Conservation (phyloP, 2,113 vertebrate genomes). For the Acrocephalus kingi region DNA sequence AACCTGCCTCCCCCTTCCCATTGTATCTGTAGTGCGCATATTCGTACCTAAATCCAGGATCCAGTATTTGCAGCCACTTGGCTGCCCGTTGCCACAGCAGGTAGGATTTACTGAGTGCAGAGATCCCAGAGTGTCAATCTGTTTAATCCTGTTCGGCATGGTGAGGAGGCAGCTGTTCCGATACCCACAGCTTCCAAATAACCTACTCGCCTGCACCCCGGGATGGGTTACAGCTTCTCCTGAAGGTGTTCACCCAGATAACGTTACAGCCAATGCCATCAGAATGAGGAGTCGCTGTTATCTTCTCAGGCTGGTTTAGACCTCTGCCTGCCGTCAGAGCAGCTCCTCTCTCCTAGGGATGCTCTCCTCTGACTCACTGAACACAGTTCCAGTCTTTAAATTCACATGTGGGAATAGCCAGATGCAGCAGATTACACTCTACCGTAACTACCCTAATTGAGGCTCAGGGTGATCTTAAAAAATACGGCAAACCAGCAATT, state of each 20-base stretch:
- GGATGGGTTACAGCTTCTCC: neutral
- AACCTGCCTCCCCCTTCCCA: neutral
- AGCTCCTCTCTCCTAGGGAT: slow-evolving; percentile 49
- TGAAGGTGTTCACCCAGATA: neutral
- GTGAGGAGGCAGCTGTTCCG: neutral
- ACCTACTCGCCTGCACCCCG: neutral
- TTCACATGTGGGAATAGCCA: slow-evolving; percentile 84
- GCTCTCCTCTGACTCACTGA: slow-evolving; percentile 67
- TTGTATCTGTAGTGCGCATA: neutral
- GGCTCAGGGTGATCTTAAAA: slow-evolving; percentile 76
- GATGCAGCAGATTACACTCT: slow-evolving; percentile 76
- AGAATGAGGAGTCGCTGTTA: neutral
- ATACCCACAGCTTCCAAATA: neutral
- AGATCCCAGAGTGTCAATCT: slow-evolving; percentile 77
- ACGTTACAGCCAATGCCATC: neutral
- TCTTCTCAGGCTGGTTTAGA: neutral
- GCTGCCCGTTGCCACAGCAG: slow-evolving; percentile 69
- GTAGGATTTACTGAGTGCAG: slow-evolving; percentile 79
- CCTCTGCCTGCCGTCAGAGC: slow-evolving; percentile 42
- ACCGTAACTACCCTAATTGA: slow-evolving; percentile 87
- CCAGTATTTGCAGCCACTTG: slow-evolving; percentile 92
- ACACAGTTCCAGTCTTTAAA: slow-evolving; percentile 77
- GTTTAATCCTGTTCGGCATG: slow-evolving; percentile 87
- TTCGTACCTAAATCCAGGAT: slow-evolving; percentile 93
- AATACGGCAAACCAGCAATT: slow-evolving; percentile 34